These are phyloP conservation scores for Dione vanillae DNA, from an alignment of 2,888 invertebrate species.

Conservation along the genomic window DNA sequence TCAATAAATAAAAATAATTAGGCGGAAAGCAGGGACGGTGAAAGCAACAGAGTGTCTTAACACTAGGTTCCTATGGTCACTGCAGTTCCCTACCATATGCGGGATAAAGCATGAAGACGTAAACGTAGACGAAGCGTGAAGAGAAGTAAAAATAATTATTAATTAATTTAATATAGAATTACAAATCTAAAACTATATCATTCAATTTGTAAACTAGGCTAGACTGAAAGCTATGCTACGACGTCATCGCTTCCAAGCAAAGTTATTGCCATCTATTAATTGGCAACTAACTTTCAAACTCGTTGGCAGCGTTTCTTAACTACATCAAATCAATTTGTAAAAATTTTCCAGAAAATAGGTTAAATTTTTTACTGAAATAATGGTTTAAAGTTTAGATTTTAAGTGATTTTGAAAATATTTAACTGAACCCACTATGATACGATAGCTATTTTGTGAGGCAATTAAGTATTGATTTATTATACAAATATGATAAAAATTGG, in stretches of 20 bases:
- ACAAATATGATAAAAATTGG: too few species aligned
- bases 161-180: not conserved
- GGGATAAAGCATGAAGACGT: too few species aligned
- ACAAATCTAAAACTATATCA: not conserved
- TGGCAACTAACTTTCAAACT: slow-evolving; percentile 62
- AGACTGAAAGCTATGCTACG: not conserved
- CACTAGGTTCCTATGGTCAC: too few species aligned
- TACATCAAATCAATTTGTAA: slow-evolving; percentile 37
- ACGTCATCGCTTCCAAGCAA: slow-evolving; percentile 7
- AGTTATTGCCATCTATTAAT: slow-evolving; percentile 54
- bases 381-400: slow-evolving; percentile 19
- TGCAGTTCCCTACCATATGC: too few species aligned
- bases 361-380: slow-evolving; percentile 16
- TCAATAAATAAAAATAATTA: too few species aligned
- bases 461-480: too few species aligned
- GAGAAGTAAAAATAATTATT: not conserved
- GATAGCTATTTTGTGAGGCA: not conserved
- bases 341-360: slow-evolving; percentile 10
- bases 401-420: slow-evolving; percentile 15
- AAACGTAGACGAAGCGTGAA: too few species aligned
- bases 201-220: not conserved
- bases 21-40: too few species aligned
- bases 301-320: slow-evolving; percentile 45
- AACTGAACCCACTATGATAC: not conserved
- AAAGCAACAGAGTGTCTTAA: too few species aligned